Percentiles rank a stretch among this genome's conserved stretches.
phyloP scores from a whole-genome alignment of 1,140 invertebrate species.

The Triops cancriformis region DNA sequence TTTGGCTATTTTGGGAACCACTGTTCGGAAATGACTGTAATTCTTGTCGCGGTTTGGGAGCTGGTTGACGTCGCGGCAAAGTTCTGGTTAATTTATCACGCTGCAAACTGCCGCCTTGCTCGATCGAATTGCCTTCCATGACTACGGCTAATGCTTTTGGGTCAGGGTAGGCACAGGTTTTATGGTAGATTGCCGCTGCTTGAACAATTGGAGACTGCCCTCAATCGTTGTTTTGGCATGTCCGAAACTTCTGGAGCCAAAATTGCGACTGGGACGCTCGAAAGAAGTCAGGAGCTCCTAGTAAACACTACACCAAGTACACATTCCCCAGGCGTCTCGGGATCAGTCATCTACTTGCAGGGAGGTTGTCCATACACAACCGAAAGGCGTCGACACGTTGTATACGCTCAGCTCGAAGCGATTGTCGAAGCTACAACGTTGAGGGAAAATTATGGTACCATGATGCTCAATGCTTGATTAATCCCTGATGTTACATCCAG shows the following conservation, averaged over 20 bases:
- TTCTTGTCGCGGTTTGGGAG: background rate
- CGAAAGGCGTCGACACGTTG: slow-evolving; percentile 7
- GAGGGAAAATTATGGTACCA: background rate
- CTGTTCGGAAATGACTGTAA: background rate
- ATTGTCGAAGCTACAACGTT: background rate
- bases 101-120: background rate
- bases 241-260: background rate
- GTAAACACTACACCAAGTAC: background rate
- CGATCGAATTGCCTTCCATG: background rate
- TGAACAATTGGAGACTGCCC: background rate
- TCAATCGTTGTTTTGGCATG: background rate
- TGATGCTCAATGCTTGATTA: background rate
- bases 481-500: too few relatives aligned
- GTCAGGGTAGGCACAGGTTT: background rate
- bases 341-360: background rate
- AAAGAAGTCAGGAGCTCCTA: background rate
- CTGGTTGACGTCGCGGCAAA: background rate
- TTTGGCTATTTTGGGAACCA: background rate
- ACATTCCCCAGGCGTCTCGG: background rate
- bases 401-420: background rate
- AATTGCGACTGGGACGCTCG: background rate
- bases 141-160: background rate
- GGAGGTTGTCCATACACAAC: background rate
- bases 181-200: background rate
- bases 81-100: background rate